A percentile compares a stretch with the other conserved stretches of the same genome.
Conservation (phyloP, 2,113 vertebrate genomes). For the Cyanoderma ruficeps region DNA sequence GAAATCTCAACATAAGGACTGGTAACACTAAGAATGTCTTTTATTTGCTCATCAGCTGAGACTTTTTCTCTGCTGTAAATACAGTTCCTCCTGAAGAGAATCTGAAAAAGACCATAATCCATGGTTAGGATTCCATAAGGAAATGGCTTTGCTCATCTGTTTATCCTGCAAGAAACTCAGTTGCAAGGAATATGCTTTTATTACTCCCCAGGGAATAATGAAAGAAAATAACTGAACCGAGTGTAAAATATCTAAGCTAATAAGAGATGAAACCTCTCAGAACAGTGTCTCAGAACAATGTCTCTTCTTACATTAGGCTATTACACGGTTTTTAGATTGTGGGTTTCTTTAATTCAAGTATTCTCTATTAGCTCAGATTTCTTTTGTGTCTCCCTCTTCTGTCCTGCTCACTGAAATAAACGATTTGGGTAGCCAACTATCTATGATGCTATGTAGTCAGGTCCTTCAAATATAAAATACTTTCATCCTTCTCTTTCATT, state of each 20-base stretch:
- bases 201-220: not conserved
- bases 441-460: not conserved
- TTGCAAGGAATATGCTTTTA: not conserved
- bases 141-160: not conserved
- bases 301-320: not conserved
- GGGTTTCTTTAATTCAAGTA: not conserved
- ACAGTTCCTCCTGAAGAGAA: not conserved
- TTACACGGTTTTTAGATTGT: not conserved
- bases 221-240: not conserved
- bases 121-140: not conserved
- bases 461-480: not conserved
- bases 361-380: not conserved
- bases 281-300: not conserved
- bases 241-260: not conserved
- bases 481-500: not conserved
- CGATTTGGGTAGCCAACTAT: not conserved
- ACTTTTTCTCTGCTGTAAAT: not conserved
- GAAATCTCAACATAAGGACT: not conserved
- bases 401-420: not conserved
- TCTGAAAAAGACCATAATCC: not conserved
- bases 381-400: not conserved
- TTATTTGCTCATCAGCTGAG: not conserved
- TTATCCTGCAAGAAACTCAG: not conserved
- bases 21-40: not conserved
- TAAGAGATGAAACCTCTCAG: not conserved